Conservation (phyloP, 2,888 invertebrate genomes). For the Eilema sororculum region DNA sequence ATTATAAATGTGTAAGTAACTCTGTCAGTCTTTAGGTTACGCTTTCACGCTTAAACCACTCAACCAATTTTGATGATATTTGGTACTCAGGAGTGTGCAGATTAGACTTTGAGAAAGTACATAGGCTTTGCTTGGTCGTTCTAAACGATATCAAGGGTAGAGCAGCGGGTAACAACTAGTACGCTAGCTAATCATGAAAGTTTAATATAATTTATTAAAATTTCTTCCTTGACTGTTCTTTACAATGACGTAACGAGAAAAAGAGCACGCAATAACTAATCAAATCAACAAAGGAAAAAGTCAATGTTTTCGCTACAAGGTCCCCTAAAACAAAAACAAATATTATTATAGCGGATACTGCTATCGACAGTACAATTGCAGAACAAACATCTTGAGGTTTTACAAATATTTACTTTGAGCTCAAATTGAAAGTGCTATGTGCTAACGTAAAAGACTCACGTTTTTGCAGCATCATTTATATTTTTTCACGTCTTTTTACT, state of each 20-base stretch:
- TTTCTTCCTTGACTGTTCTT: neutral
- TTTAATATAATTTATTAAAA: neutral
- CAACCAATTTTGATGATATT: no score
- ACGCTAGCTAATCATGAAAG: no score
- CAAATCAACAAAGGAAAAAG: neutral
- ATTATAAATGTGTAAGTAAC: no score
- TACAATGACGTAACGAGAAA: neutral
- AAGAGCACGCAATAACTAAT: neutral
- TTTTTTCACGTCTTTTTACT: neutral
- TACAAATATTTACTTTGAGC: constrained; percentile 2
- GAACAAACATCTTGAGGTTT: neutral
- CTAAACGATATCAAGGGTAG: no score
- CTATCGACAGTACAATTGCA: neutral
- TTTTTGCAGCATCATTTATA: neutral
- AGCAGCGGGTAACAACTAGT: no score
- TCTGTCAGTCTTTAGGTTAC: no score
- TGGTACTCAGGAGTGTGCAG: no score
- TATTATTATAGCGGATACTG: neutral
- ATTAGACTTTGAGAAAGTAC: no score
- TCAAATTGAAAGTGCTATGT: constrained; percentile 1
- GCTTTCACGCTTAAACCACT: no score
- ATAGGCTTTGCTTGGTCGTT: no score
- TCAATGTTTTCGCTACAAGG: neutral
- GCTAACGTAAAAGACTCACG: neutral
- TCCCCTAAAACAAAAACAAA: neutral